These are phyloP conservation scores for Dorcus hopei DNA, from an alignment of 2,888 invertebrate genomes.

Conservation along the genomic window DNA sequence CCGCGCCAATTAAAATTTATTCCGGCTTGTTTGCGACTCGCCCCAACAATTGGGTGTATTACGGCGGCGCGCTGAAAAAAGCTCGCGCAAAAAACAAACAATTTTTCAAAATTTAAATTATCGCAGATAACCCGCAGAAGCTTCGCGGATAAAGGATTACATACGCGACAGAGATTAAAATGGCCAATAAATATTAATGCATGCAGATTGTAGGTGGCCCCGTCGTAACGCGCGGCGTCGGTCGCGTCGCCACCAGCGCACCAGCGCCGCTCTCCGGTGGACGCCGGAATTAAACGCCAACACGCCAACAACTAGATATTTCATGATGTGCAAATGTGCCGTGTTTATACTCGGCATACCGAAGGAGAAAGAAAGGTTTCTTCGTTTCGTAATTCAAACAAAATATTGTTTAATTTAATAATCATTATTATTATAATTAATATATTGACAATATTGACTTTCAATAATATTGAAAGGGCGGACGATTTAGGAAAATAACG, in stretches of 20 bases:
- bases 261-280: neutral
- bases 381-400: too few species aligned
- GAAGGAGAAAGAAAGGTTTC: neutral
- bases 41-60: too few species aligned
- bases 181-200: constrained; percentile 39
- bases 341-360: neutral
- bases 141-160: constrained; percentile 26
- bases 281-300: neutral
- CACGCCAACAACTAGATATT: neutral
- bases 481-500: too few species aligned
- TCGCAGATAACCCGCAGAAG: constrained; percentile 23
- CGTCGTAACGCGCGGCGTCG: constrained; percentile 15
- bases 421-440: too few species aligned
- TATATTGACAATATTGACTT: too few species aligned
- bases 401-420: too few species aligned
- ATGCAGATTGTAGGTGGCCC: constrained; percentile 29
- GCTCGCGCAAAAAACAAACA: constrained; percentile 11
- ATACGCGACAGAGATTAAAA: constrained; percentile 38
- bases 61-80: too few species aligned
- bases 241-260: neutral
- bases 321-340: neutral
- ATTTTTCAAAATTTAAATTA: constrained; percentile 23
- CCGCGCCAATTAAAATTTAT: too few species aligned
- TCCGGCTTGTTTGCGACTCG: too few species aligned
- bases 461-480: too few species aligned